Evolutionary conservation across 2,888 invertebrate genomes (phyloP).

Genomic region (Agrochola litura): DNA sequence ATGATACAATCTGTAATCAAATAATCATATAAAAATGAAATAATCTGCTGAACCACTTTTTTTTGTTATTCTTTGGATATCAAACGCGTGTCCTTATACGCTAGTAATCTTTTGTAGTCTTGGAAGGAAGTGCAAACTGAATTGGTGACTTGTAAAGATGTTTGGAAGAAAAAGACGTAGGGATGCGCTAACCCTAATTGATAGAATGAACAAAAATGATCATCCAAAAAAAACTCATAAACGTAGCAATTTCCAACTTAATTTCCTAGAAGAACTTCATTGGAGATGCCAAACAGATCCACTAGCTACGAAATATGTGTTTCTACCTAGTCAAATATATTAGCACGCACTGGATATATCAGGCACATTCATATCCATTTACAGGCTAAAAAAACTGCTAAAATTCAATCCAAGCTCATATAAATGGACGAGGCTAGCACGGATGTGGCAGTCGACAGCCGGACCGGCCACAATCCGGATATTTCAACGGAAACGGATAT

Average conservation of each 20-base stretch:
- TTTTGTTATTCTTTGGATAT: not conserved
- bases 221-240: no score
- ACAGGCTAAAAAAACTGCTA: slow-evolving; percentile 64
- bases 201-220: not conserved
- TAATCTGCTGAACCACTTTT: no score
- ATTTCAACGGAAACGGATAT: slow-evolving; percentile 67
- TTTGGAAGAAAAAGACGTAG: not conserved
- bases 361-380: slow-evolving; percentile 67
- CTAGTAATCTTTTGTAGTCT: not conserved
- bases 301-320: slow-evolving; percentile 13
- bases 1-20: not conserved
- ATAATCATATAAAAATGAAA: no score
- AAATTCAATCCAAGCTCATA: slow-evolving; percentile 67
- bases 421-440: slow-evolving; percentile 66
- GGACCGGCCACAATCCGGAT: slow-evolving; percentile 54
- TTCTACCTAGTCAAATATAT: slow-evolving; percentile 25
- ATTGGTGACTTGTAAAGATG: not conserved
- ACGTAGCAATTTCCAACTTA: not conserved
- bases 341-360: slow-evolving; percentile 53
- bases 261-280: not conserved
- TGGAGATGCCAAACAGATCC: not conserved
- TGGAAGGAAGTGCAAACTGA: not conserved
- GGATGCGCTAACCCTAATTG: not conserved
- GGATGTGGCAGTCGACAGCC: slow-evolving; percentile 61
- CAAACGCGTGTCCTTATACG: no score